Base-by-base conservation (phyloP, 2,888 invertebrate genomes). In the Acleris cristana region DNA sequence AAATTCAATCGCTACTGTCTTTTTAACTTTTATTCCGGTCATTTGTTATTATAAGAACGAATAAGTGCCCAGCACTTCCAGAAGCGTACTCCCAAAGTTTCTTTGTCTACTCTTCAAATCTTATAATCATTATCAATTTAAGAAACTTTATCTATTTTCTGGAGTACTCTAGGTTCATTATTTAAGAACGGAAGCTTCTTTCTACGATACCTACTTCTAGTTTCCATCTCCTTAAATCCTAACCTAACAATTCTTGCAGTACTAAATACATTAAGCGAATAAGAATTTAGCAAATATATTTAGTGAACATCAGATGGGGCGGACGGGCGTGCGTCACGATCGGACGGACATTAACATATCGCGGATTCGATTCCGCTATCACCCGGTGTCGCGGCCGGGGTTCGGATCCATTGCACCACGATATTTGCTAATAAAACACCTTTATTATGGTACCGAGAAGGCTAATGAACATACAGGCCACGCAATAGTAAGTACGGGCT, bases 301-400 rank as follows among this genome's bases (percentile, higher is more conserved):
- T 56, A 57, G 56, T 26, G 45, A 79, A 73, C 73, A 66, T 76
- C 83, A 85, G 84, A 83, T 89, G 88, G 87, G 83, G 81, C 83
- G 87, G 83, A 79, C 88, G 88, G 90, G 90, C 91, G 91, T 91
- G 91, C 86, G 87, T 90, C 91, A 92, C 91, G 91, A 90, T 90
- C 88, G 85, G 89, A 87, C 85, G 84, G 79, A 82, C 84, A 91
- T 92, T 92, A 85, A 86, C 90, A 92, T 91, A 91, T 90, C 90
- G 85, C 85, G 78, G 84, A 78, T 87, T 87, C 84, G 89, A 89
- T 89, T 88, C 85, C 82, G 80, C 83, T 87, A 86, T 85, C 85
- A 77, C 72, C 72, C 71, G 69, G 72, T 73, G 74, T 73, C 71
- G 70, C 66, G 65, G 67, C 73, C 71, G 52, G 53, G 58, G 69